Evolutionary conservation across 2,797 vertebrate species (phyloP).

Genomic region (Arnoldichthys spilopterus): DNA sequence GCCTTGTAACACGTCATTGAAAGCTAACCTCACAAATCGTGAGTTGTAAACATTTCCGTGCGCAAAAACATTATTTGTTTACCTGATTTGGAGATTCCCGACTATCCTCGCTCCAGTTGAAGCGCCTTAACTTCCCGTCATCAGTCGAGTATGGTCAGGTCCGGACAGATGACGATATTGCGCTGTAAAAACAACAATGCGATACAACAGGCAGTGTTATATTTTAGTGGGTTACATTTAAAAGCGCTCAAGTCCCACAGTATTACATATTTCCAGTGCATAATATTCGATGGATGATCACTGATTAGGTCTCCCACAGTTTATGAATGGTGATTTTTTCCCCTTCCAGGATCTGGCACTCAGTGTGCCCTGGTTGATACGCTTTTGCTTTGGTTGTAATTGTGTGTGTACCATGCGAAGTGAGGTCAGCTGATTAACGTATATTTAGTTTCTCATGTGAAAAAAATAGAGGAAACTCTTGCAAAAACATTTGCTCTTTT

Average conservation of each 20-base stretch:
- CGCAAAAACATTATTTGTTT: constrained; percentile 78
- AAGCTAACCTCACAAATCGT: constrained; percentile 14
- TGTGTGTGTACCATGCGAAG: not conserved
- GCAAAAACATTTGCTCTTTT: not conserved
- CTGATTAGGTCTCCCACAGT: not conserved
- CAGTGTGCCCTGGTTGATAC: constrained; percentile 22
- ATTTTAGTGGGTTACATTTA: not conserved
- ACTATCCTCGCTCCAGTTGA: constrained; percentile 83
- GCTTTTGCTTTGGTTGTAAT: not conserved
- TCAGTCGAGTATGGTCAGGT: constrained; percentile 61
- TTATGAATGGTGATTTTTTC: not conserved
- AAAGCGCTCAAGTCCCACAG: not conserved
- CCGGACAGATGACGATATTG: constrained; percentile 34
- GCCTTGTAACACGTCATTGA: constrained; percentile 3
- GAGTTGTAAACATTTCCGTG: constrained; percentile 59
- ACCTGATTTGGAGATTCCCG: constrained; percentile 85
- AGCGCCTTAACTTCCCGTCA: constrained; percentile 81
- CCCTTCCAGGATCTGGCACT: constrained; percentile 52
- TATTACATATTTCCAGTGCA: not conserved
- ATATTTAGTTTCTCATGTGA: not conserved
- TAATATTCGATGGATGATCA: not conserved
- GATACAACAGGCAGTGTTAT: not conserved
- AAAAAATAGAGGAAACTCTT: not conserved
- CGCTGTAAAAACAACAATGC: not conserved
- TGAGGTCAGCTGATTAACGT: not conserved